phyloP scores from a whole-genome alignment of 2,797 vertebrate genomes.

The Gouania willdenowi region DNA sequence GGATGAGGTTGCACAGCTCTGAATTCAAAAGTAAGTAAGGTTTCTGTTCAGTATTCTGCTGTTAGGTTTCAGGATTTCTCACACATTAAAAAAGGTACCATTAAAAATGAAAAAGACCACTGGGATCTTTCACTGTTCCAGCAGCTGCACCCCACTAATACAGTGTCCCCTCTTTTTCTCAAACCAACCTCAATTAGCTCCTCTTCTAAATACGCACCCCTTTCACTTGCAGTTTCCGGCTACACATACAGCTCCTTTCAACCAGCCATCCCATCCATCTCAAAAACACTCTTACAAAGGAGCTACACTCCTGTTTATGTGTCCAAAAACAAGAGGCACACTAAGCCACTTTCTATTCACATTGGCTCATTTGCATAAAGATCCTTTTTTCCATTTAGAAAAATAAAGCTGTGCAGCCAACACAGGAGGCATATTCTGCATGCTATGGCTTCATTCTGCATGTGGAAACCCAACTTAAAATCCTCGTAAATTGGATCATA shows the following conservation, averaged over 20 bases:
- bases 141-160: slow-evolving; percentile 51
- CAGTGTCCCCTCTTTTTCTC: slow-evolving; percentile 41
- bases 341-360: slow-evolving; percentile 66
- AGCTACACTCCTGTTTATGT: slow-evolving; percentile 61
- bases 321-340: slow-evolving; percentile 64
- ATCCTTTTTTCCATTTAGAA: slow-evolving; percentile 46
- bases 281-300: slow-evolving; percentile 62
- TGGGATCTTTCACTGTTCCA: no score
- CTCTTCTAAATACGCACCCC: slow-evolving; percentile 58
- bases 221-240: slow-evolving; percentile 63
- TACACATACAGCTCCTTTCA: slow-evolving; percentile 62
- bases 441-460: slow-evolving; percentile 11
- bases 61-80: no score
- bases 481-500: no score
- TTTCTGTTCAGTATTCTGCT: no score
- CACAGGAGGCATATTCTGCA: slow-evolving; percentile 6
- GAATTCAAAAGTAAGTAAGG: no score
- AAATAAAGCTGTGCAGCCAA: slow-evolving; percentile 31
- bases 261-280: slow-evolving; percentile 60
- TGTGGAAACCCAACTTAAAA: no score
- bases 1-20: slow-evolving; percentile 71
- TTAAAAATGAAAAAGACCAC: neutral
- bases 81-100: no score
- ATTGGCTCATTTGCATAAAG: slow-evolving; percentile 64
- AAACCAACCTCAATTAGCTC: slow-evolving; percentile 61